Evolutionary conservation across 2,113 vertebrate species (phyloP).

Genomic region (Galbula dea): DNA sequence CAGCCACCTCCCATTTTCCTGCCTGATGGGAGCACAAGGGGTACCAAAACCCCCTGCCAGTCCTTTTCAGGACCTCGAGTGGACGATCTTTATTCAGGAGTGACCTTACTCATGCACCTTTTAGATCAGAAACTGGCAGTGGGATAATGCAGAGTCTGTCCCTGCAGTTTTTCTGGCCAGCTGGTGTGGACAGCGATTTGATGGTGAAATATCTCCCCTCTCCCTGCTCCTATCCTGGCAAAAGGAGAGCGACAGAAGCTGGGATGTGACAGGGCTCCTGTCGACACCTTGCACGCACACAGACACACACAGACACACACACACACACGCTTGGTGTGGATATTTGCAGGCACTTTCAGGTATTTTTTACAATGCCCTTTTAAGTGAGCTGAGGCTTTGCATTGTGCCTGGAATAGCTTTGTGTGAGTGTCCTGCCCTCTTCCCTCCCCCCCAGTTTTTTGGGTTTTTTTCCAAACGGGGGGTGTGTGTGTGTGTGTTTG

Average conservation of each 20-base stretch:
- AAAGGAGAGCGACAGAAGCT: not conserved
- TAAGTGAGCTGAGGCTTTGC: slow-evolving; percentile 2
- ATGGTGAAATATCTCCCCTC: not conserved
- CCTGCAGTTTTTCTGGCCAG: slow-evolving; percentile 26
- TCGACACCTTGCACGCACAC: not conserved
- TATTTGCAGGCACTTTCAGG: not conserved
- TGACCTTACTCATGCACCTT: not conserved
- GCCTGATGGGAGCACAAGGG: not conserved
- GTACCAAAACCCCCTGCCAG: not conserved
- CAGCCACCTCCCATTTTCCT: not conserved
- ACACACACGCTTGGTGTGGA: not conserved
- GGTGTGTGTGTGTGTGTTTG: not conserved
- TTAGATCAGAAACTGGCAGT: not conserved
- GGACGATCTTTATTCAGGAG: not conserved
- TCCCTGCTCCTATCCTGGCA: not conserved
- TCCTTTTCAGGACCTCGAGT: not conserved
- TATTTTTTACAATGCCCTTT: not conserved
- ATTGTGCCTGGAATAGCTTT: not conserved
- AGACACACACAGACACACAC: too few species aligned
- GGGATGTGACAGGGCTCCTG: not conserved
- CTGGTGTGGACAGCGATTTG: not conserved
- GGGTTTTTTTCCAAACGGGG: not conserved
- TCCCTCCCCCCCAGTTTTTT: not conserved
- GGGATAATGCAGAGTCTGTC: not conserved
- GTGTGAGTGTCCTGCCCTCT: not conserved